phyloP scores from a whole-genome alignment of 2,113 vertebrate genomes.

The Poeciliopsis retropinna region DNA sequence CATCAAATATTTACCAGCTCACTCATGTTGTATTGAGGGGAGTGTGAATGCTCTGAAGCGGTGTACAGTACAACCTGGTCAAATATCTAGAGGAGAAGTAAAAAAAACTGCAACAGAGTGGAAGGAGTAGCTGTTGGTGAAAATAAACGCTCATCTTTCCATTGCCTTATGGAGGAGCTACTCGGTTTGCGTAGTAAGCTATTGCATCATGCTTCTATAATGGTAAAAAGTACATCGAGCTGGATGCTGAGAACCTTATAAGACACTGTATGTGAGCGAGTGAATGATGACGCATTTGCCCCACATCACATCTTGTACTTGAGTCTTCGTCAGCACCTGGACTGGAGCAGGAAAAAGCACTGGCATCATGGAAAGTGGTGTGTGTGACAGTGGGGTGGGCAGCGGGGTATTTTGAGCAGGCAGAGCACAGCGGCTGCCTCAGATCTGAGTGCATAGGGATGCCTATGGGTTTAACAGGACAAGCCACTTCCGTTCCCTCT shows the following conservation, averaged over 20 bases:
- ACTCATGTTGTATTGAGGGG: slow-evolving; percentile 62
- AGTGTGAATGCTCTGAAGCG: slow-evolving; percentile 32
- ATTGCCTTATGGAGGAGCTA: background rate
- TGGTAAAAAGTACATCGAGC: slow-evolving; percentile 26
- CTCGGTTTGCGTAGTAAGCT: slow-evolving; percentile 16
- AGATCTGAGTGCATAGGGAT: slow-evolving; percentile 68
- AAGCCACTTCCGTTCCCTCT: slow-evolving; percentile 71
- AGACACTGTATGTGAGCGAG: slow-evolving; percentile 57
- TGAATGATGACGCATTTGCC: slow-evolving; percentile 45
- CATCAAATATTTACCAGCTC: slow-evolving; percentile 74
- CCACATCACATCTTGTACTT: slow-evolving; percentile 41
- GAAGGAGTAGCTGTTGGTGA: slow-evolving; percentile 15
- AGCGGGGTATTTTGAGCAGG: slow-evolving; percentile 67
- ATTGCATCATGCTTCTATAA: slow-evolving; percentile 56
- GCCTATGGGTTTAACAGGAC: slow-evolving; percentile 66
- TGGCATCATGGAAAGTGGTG: slow-evolving; percentile 72
- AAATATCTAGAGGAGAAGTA: slow-evolving; percentile 21
- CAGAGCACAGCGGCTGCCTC: slow-evolving; percentile 48
- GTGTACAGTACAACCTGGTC: slow-evolving; percentile 31
- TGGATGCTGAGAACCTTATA: slow-evolving; percentile 63
- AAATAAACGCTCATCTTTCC: slow-evolving; percentile 4
- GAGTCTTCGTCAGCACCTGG: slow-evolving; percentile 54
- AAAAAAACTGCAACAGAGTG: slow-evolving; percentile 15
- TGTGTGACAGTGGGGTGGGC: slow-evolving; percentile 53
- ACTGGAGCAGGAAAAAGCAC: slow-evolving; percentile 45